Evolutionary conservation across 64 coral and sea anemone species (phyloP).

Genomic region (Stichodactyla helianthus): DNA sequence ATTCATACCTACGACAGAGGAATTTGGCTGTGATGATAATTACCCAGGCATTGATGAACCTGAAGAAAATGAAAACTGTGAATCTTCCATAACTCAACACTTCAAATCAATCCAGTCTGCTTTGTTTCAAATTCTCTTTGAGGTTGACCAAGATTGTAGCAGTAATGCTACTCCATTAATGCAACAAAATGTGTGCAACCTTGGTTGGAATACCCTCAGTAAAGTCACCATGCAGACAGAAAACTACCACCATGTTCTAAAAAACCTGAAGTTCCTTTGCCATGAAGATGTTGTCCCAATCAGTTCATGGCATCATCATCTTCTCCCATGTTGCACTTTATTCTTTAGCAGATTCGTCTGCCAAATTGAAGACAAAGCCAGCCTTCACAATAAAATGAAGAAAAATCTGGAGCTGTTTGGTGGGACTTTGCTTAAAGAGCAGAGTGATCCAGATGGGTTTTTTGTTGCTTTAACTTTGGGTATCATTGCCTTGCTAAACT

Average conservation of each 20-base stretch:
- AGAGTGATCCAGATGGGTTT: constrained; percentile 50
- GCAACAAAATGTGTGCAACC: neutral
- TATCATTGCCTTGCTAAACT: constrained; percentile 28
- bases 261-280: neutral
- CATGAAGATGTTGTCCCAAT: neutral
- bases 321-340: constrained; percentile 38
- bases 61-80: constrained; percentile 10
- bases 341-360: constrained; percentile 44
- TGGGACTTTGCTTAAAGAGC: neutral
- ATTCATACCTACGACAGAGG: constrained; percentile 36
- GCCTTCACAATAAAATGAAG: neutral
- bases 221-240: constrained; percentile 29
- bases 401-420: neutral
- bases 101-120: neutral
- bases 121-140: constrained; percentile 3
- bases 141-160: neutral
- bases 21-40: constrained; percentile 41
- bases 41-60: constrained; percentile 13
- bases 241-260: constrained; percentile 7
- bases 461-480: constrained; percentile 45
- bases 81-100: neutral
- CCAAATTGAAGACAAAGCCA: constrained; percentile 16
- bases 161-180: neutral
- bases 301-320: constrained; percentile 24
- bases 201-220: constrained; percentile 19